Evolutionary conservation across 2,113 vertebrate species (phyloP).

Genomic region (Dasyprocta punctata): DNA sequence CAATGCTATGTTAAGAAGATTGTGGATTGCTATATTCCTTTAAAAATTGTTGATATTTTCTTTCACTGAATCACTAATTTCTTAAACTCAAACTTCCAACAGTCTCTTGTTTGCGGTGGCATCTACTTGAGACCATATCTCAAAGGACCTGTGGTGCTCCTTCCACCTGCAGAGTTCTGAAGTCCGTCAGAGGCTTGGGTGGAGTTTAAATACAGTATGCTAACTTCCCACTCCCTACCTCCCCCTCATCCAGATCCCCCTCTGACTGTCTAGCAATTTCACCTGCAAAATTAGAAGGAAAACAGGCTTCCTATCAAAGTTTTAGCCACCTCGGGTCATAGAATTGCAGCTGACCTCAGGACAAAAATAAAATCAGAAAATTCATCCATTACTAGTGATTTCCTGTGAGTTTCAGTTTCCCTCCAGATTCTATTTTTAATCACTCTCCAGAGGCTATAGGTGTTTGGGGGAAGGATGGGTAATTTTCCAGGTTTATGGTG

Average conservation of each 20-base stretch:
- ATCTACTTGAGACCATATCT: not conserved
- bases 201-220: not conserved
- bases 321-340: accelerated
- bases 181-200: not conserved
- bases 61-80: not conserved
- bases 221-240: not conserved
- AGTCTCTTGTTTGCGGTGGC: not conserved
- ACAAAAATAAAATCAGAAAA: not conserved
- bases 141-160: not conserved
- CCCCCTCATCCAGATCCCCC: not conserved
- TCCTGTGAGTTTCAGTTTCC: not conserved
- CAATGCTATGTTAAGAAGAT: not conserved
- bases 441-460: not conserved
- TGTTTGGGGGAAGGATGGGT: too few species aligned
- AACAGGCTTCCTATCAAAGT: not conserved
- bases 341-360: not conserved
- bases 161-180: not conserved
- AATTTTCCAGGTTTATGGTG: not conserved
- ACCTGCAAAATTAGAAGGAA: not conserved
- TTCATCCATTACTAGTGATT: not conserved
- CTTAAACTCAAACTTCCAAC: not conserved
- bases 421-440: slow-evolving; percentile 4
- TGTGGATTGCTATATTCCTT: not conserved
- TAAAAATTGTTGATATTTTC: not conserved
- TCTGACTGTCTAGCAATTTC: not conserved